Evolutionary conservation across 1,140 invertebrate species (phyloP), one percentile per base, ranked within the genome.

Genomic region (Drosophila takahashii): DNA sequence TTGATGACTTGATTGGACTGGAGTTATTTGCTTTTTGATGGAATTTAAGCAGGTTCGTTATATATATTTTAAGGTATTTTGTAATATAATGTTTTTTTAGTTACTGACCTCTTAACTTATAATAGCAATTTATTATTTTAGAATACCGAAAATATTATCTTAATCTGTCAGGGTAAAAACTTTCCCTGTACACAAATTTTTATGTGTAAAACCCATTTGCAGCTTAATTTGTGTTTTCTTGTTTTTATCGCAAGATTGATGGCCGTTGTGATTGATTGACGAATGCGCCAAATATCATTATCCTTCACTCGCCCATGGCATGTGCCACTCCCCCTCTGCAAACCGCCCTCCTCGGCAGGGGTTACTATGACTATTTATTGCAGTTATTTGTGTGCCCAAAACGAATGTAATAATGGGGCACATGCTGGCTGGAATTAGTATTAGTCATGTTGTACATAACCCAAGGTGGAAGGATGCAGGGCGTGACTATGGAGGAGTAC

Each of bases 291-390:
- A 72, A 84, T 60, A 84, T 70, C 50, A 67, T 79, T 85, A 58
- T 67, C 50, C 72, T 76, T 66, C 70, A 32, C 59, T 36, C 15
- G 48, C 36, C 22, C 27, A 7, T 41, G 52, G 22, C 47, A 62
- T 69, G 59, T 65, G 22, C 27, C 58, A 18, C 22, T 66, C 64
- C 47, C 15, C 61, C 22, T 52, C 39, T 53, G 36, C 7, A 7
- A 2, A 8, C 10, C 5, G 13, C 9, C 15, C 32, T 29, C 0
- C 29, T 47, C 11, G 8, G 11, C 26, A 26, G 32, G 39, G 61
- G 72, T 87, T 89, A 79, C 79, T 87, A 76, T 76, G 83, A 72
- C 83, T 86, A 79, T 87, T 85, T 85, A 81, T 65, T 78, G 65
- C 75, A 67, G 75, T 64, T 60, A 77, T 81, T 86, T 86, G 65